These are phyloP conservation scores for Arbacia lixula DNA, from an alignment of 53 echinoderm and acorn worm genomes.

Conservation along the genomic window DNA sequence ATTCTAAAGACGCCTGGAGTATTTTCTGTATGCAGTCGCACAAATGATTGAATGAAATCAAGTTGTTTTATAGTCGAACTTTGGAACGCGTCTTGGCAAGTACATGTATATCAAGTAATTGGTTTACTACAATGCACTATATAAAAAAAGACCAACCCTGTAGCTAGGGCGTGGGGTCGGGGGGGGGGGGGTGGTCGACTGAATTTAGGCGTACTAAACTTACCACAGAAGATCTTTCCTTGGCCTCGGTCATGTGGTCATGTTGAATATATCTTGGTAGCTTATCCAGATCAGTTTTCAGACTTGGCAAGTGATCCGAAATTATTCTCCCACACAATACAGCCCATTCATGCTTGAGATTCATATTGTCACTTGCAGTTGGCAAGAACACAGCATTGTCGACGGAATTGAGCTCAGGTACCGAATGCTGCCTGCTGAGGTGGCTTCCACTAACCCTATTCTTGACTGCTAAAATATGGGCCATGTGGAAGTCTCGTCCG, in stretches of 20 bases:
- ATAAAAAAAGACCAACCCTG: too few species aligned
- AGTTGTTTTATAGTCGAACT: too few species aligned
- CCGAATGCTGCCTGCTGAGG: constrained; percentile 11
- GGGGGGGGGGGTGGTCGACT: too few species aligned
- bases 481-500: constrained; percentile 63
- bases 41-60: too few species aligned
- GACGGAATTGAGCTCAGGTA: neutral
- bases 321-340: constrained; percentile 40
- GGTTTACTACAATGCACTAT: too few species aligned
- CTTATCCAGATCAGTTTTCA: constrained; percentile 12
- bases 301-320: constrained; percentile 29
- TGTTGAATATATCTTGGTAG: constrained; percentile 37
- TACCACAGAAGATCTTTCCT: constrained; percentile 54
- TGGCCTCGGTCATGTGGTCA: constrained; percentile 28
- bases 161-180: too few species aligned
- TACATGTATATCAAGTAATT: too few species aligned
- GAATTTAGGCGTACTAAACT: too few species aligned
- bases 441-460: constrained; percentile 51
- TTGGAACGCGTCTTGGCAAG: too few species aligned
- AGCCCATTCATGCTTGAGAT: constrained; percentile 38
- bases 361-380: constrained; percentile 32
- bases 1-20: too few species aligned
- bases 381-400: constrained; percentile 53
- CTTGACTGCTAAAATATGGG: constrained; percentile 55
- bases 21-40: too few species aligned